phyloP scores from a whole-genome alignment of 2,797 vertebrate genomes.

The Chaetophractus vellerosus region DNA sequence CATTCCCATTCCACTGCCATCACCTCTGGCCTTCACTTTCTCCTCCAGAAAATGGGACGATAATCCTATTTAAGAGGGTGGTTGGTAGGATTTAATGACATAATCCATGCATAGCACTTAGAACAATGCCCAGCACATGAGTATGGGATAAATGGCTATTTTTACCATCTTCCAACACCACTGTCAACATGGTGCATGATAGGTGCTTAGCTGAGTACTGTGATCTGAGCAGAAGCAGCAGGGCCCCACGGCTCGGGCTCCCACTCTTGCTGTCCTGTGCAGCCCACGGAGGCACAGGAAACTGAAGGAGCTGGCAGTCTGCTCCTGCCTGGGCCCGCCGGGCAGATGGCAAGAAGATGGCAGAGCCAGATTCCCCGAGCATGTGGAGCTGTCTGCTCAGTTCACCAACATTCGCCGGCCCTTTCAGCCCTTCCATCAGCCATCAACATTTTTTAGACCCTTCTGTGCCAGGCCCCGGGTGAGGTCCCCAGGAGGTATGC shows the following conservation, averaged over 20 bases:
- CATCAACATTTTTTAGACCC: background rate
- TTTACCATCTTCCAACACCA: background rate
- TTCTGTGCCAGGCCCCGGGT: background rate
- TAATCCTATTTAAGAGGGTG: background rate
- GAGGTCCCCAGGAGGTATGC: background rate
- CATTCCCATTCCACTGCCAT: background rate
- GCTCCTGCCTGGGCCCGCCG: background rate
- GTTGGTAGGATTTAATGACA: conserved; percentile 10
- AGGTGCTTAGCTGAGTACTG: background rate
- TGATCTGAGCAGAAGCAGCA: conserved; percentile 31
- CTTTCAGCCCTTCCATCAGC: background rate
- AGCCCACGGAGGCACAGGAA: background rate
- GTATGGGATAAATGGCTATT: background rate
- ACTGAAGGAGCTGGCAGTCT: background rate
- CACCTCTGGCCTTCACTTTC: conserved; percentile 49
- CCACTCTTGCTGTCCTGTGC: background rate
- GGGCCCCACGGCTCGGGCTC: background rate
- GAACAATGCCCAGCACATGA: background rate
- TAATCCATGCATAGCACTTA: background rate
- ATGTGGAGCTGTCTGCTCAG: conserved; percentile 54
- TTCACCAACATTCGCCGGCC: conserved; percentile 28
- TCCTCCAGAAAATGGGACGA: conserved; percentile 21
- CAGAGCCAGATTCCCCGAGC: conserved; percentile 53
- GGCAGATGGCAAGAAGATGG: conserved; percentile 50
- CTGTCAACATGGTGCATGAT: background rate